Conservation (phyloP, 2,888 invertebrate species). For the Sesia apiformis region DNA sequence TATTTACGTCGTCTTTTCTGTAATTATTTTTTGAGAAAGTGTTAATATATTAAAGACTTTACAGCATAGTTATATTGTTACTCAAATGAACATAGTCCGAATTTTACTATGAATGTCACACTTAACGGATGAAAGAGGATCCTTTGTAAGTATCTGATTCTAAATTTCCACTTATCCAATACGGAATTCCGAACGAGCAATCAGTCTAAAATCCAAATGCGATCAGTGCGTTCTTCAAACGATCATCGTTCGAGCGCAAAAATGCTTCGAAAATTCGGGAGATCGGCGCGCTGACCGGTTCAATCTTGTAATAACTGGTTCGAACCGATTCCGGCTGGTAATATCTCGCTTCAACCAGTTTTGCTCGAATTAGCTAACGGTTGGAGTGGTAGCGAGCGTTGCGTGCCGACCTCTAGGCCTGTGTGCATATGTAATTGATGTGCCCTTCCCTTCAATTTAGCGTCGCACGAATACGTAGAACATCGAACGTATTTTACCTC, state of each 20-base stretch:
- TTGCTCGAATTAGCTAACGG: conserved; percentile 28
- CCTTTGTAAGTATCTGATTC: background rate
- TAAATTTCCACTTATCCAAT: background rate
- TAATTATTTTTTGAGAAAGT: too few relatives aligned
- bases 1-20: too few relatives aligned
- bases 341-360: conserved; percentile 27
- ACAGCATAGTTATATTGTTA: too few relatives aligned
- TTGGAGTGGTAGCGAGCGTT: conserved; percentile 28
- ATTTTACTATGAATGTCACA: too few relatives aligned
- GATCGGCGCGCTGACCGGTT: conserved; percentile 11
- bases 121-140: too few relatives aligned
- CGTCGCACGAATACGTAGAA: conserved; percentile 19
- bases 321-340: conserved; percentile 28
- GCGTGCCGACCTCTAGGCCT: conserved; percentile 35
- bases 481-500: background rate
- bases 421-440: conserved; percentile 53
- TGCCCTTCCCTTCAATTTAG: conserved; percentile 47
- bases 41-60: too few relatives aligned
- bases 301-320: conserved; percentile 21
- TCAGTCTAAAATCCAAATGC: conserved; percentile 22
- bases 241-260: conserved; percentile 20
- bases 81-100: too few relatives aligned
- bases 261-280: conserved; percentile 17
- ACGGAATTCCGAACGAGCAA: conserved; percentile 5
- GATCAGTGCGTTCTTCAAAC: conserved; percentile 17